Evolutionary conservation across 1,140 invertebrate genomes (phyloP).

Genomic region (Elymnias hypermnestra): DNA sequence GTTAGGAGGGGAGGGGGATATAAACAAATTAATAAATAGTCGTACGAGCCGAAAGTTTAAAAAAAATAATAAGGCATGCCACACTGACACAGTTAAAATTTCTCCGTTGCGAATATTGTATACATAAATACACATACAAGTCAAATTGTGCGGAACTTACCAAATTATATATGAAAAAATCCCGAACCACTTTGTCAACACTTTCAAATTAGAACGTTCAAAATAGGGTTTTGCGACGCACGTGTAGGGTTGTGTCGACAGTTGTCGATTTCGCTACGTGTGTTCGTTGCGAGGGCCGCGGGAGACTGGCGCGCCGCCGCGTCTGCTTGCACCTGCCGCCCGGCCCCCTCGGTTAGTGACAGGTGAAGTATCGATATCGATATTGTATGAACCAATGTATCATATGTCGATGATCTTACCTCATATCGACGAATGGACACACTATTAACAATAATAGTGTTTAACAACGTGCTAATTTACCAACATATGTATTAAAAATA

Average conservation of each 20-base stretch:
- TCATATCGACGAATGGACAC: conserved; percentile 5
- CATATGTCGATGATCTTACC: conserved; percentile 11
- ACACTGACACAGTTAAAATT: conserved; percentile 41
- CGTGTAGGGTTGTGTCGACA: conserved; percentile 64
- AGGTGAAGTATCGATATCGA: conserved; percentile 63
- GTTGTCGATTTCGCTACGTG: conserved; percentile 48
- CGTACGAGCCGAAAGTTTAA: conserved; percentile 17
- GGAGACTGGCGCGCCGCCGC: conserved; percentile 68
- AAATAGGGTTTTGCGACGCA: conserved; percentile 62
- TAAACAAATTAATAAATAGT: conserved; percentile 19
- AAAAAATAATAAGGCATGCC: conserved; percentile 26
- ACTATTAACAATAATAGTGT: no score
- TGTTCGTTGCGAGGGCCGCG: conserved; percentile 48
- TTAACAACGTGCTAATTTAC: no score
- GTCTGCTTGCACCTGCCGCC: conserved; percentile 66
- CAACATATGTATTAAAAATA: no score
- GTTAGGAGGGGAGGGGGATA: no score
- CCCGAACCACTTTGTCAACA: conserved; percentile 47
- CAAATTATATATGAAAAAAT: conserved; percentile 31
- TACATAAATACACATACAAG: conserved; percentile 3
- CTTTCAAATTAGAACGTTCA: conserved; percentile 55
- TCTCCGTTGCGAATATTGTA: conserved; percentile 34
- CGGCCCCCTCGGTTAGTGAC: conserved; percentile 62
- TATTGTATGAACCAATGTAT: conserved; percentile 18
- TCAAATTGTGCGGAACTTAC: conserved; percentile 36